A percentile compares a stretch with the other conserved stretches of the same genome.
phyloP scores from a whole-genome alignment of 2,113 vertebrate genomes.

The Arenaria interpres region DNA sequence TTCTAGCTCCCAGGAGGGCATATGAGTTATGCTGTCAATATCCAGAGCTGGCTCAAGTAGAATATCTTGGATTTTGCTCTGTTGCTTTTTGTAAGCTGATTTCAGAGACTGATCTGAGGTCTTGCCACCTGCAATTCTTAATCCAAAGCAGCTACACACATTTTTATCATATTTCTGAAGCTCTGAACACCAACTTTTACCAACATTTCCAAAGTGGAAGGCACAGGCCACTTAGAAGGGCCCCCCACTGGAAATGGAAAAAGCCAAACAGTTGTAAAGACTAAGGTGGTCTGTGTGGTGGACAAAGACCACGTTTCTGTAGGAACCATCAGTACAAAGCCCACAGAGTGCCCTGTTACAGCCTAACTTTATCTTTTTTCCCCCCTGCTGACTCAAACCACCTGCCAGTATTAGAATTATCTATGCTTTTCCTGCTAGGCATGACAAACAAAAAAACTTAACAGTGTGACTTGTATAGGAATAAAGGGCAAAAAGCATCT shows the following conservation, averaged over 20 bases:
- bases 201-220: neutral
- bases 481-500: neutral
- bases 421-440: neutral
- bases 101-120: neutral
- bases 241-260: neutral
- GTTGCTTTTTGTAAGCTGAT: neutral
- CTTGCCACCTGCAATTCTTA: neutral
- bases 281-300: too few species aligned
- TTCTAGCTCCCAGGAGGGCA: neutral
- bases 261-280: neutral
- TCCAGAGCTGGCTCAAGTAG: neutral
- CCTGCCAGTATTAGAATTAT: neutral
- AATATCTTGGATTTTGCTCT: neutral
- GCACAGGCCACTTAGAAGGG: neutral
- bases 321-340: neutral
- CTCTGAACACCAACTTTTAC: neutral
- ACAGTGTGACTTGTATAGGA: neutral
- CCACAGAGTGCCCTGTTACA: neutral
- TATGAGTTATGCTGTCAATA: neutral
- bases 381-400: neutral
- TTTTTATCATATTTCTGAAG: neutral
- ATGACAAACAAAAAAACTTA: neutral
- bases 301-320: neutral
- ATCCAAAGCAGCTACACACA: neutral
- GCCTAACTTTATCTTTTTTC: neutral